Evolutionary conservation across 2,888 invertebrate species (phyloP), one percentile per base, ranked within the genome.

Genomic region (Drosophila mettleri): DNA sequence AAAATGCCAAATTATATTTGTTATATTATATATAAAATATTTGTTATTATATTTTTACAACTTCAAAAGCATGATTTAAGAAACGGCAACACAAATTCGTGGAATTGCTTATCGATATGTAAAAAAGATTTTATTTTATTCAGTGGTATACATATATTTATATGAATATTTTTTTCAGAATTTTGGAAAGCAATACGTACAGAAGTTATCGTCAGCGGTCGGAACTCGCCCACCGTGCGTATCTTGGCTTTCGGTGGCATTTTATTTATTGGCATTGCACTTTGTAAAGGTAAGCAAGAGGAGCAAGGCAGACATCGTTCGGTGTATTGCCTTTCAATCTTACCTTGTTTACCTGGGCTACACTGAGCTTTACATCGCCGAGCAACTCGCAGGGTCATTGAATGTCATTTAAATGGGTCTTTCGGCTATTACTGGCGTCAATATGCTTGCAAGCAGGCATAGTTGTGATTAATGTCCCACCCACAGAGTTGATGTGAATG

Each of bases 331-430:
- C 65, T 69, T 69, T 53, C 67, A 48, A 66, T 58, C 60, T 45
- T 41, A 27, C 34, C 59, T 51, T 58, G 46, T 67, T 69, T 69
- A 64, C 65, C 38, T 39, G 33, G 22, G 14, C 33, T 48, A 2
- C 52, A 24, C 49, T 34, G 54, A 39, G 33, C 31, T 33, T 33
- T 22, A 27, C 36, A 18, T 16, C 3, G 45, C 12, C 45, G 18
- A 27, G 16, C 39, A 51, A 54, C 48, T 48, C 36, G 22, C 43
- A 39, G 60, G 70, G 43, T 65, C 54, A 70, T 74, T 69, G 64
- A 65, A 69, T 51, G 69, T 55, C 69, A 74, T 82, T 84, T 81
- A 86, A 82, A 84, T 76, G 73, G 73, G 69, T 69, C 77, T 86
- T 86, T 83, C 48, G 55, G 61, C 74, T 77, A 78, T 75, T 86